These are phyloP conservation scores for Octodon degus DNA, from an alignment of 2,113 vertebrate species.

Conservation along the genomic window DNA sequence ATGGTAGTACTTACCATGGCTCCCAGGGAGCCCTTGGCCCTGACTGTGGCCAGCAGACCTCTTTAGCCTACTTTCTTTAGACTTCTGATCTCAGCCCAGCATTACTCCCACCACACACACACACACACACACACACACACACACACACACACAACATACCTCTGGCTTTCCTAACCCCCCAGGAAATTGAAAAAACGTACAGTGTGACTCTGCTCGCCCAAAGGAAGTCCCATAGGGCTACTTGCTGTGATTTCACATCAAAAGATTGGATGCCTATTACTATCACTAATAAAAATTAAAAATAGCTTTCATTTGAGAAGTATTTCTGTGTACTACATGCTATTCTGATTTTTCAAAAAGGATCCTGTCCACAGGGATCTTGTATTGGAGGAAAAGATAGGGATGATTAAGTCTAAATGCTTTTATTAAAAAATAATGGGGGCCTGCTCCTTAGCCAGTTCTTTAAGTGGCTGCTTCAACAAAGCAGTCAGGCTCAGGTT, in stretches of 20 bases:
- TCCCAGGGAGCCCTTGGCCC: neutral
- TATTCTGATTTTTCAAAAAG: neutral
- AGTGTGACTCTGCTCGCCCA: neutral
- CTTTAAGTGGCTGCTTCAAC: too few species aligned
- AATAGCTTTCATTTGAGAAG: neutral
- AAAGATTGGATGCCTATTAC: neutral
- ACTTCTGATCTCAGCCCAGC: neutral
- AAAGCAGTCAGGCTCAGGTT: too few species aligned
- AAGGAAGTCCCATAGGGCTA: neutral
- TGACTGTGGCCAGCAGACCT: neutral
- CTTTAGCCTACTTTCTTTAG: neutral
- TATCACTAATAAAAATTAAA: neutral
- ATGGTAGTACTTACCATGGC: neutral
- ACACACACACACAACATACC: neutral
- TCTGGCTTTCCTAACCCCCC: neutral
- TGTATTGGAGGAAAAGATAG: constrained; percentile 21
- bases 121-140: too few species aligned
- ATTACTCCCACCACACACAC: too few species aligned
- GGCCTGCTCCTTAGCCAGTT: too few species aligned
- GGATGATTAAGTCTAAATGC: neutral
- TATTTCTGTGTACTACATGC: neutral
- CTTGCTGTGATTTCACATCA: neutral
- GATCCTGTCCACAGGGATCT: neutral
- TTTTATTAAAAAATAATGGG: neutral
- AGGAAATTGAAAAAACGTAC: neutral